A percentile compares a stretch with the other conserved stretches of the same genome.
Conservation (phyloP, 2,888 invertebrate genomes). For the Phyllotreta striolata region DNA sequence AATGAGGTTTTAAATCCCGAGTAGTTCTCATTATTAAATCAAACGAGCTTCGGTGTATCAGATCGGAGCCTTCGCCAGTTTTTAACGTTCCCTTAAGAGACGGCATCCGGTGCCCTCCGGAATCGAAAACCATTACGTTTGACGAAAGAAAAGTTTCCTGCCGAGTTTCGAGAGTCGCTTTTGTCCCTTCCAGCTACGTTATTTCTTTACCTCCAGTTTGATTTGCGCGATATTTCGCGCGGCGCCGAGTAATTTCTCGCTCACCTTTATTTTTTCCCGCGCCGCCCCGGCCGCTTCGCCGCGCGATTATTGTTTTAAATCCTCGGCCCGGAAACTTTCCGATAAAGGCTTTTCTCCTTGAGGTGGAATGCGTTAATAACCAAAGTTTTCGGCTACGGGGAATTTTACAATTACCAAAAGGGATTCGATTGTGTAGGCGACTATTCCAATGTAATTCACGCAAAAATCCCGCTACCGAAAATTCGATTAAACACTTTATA, state of each 20-base stretch:
- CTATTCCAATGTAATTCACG: too few species aligned
- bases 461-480: too few species aligned
- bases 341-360: slow-evolving; percentile 36
- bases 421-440: slow-evolving; percentile 3
- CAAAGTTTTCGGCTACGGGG: slow-evolving; percentile 37
- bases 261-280: slow-evolving; percentile 55
- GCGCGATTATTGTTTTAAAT: slow-evolving; percentile 47
- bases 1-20: not conserved
- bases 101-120: slow-evolving; percentile 52
- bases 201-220: slow-evolving; percentile 56
- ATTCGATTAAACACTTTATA: too few species aligned
- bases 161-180: slow-evolving; percentile 57
- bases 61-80: too few species aligned
- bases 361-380: slow-evolving; percentile 44
- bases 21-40: too few species aligned
- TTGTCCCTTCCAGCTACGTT: slow-evolving; percentile 57
- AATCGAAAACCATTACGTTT: slow-evolving; percentile 62
- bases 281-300: slow-evolving; percentile 53
- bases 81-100: too few species aligned
- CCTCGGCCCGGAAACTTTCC: slow-evolving; percentile 41
- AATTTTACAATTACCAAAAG: slow-evolving; percentile 19
- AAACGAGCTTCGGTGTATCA: too few species aligned
- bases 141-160: slow-evolving; percentile 63
- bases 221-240: slow-evolving; percentile 53
- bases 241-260: slow-evolving; percentile 46